Evolutionary conservation across 2,888 invertebrate genomes (phyloP).

Genomic region (Scaptomyza polygonia): DNA sequence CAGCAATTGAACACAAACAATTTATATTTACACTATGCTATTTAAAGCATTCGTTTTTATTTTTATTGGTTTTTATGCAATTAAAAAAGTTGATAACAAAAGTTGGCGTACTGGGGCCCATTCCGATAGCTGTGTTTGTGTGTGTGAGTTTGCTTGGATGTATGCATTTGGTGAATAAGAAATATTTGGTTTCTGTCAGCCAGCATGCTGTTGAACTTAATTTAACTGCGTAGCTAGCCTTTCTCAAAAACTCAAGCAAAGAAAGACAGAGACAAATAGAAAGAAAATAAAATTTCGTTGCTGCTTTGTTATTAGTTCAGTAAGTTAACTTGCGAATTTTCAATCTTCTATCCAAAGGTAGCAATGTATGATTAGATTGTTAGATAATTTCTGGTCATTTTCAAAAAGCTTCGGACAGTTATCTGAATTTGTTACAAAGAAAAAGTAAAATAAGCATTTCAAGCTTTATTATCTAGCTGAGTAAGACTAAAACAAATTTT

Average conservation of each 20-base stretch:
- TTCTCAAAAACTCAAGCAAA: constrained; percentile 12
- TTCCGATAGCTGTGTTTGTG: neutral
- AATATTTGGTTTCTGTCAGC: constrained; percentile 20
- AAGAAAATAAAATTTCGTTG: neutral
- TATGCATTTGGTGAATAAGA: constrained; percentile 13
- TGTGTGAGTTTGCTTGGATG: constrained; percentile 1
- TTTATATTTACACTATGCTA: constrained; percentile 44
- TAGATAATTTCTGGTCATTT: no score
- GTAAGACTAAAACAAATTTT: no score
- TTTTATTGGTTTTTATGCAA: constrained; percentile 41
- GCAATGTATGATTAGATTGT: no score
- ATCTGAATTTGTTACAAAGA: neutral
- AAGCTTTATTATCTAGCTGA: no score
- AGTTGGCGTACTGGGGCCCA: constrained; percentile 53
- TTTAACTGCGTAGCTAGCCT: constrained; percentile 28
- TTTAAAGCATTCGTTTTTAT: constrained; percentile 48
- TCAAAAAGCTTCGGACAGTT: no score
- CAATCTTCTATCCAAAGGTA: no score
- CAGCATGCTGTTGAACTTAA: constrained; percentile 3
- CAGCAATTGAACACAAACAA: constrained; percentile 40
- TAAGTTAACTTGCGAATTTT: neutral
- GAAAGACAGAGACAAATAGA: neutral
- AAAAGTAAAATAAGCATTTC: neutral
- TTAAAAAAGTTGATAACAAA: constrained; percentile 34
- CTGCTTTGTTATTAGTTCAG: neutral